Conservation (phyloP, 1,140 invertebrate genomes). For the Homarus americanus region DNA sequence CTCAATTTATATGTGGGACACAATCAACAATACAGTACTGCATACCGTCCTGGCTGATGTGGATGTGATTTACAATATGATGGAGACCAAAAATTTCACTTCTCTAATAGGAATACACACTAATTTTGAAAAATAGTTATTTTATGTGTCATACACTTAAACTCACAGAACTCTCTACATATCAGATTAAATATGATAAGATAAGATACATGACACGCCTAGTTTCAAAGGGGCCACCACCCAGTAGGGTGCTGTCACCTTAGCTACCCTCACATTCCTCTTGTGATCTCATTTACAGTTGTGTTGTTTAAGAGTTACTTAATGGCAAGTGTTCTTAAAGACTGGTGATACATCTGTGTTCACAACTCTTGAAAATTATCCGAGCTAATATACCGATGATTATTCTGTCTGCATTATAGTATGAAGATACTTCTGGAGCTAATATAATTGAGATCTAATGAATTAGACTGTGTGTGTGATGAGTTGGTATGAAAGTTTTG, state of each 20-base stretch:
- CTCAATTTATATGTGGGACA: no score
- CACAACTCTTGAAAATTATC: not conserved
- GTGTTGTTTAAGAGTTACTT: not conserved
- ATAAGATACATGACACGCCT: slow-evolving; percentile 26
- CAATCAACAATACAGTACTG: no score
- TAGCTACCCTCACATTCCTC: not conserved
- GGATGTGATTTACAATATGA: no score
- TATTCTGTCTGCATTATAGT: not conserved
- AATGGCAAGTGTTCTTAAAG: no score
- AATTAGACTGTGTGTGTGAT: not conserved
- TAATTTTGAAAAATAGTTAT: not conserved
- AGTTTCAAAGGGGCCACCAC: not conserved
- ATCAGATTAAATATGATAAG: slow-evolving; percentile 41
- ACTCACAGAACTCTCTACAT: not conserved
- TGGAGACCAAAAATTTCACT: not conserved
- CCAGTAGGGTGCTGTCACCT: slow-evolving; percentile 1
- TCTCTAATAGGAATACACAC: no score
- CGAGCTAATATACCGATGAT: not conserved
- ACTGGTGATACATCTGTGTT: not conserved
- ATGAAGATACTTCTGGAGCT: no score
- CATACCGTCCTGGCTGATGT: no score
- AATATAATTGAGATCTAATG: no score
- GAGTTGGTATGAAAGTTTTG: not conserved
- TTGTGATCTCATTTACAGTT: not conserved
- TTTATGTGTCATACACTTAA: not conserved